These are phyloP conservation scores for Lasiurus borealis DNA, from an alignment of 2,113 vertebrate species.

Conservation along the genomic window DNA sequence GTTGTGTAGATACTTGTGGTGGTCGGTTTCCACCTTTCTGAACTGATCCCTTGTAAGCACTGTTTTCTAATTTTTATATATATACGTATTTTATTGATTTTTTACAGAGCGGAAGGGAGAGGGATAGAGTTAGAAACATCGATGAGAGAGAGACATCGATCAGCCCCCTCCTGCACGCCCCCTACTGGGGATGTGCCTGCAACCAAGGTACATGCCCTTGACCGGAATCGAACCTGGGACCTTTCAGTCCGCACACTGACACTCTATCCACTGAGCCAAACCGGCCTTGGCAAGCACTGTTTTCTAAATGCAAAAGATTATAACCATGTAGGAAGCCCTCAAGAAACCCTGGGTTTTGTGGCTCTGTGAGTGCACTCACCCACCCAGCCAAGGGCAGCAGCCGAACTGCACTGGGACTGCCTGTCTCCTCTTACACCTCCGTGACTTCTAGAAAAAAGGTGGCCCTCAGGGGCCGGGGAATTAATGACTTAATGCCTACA, in stretches of 20 bases:
- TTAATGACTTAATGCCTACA: conserved; percentile 75
- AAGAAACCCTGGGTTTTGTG: background rate
- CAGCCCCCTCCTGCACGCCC: too few species aligned
- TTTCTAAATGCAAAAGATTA: background rate
- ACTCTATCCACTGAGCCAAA: too few species aligned
- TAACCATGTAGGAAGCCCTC: background rate
- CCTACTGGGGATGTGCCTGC: too few species aligned
- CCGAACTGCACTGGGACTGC: background rate
- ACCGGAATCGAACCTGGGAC: too few species aligned
- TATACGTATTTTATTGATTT: too few species aligned
- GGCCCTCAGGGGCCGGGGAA: conserved; percentile 59
- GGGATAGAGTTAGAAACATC: too few species aligned
- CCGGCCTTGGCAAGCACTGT: background rate
- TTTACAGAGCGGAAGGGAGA: too few species aligned
- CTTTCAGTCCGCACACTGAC: too few species aligned
- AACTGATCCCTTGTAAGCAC: background rate
- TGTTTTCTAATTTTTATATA: too few species aligned
- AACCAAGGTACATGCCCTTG: too few species aligned
- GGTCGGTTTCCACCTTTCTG: background rate
- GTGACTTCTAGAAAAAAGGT: conserved; percentile 66
- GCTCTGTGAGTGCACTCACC: background rate
- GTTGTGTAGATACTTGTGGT: background rate
- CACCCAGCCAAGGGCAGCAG: background rate
- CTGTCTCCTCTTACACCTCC: background rate
- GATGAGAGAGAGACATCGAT: too few species aligned